phyloP scores from a whole-genome alignment of 2,113 vertebrate genomes.

The Junco hyemalis region DNA sequence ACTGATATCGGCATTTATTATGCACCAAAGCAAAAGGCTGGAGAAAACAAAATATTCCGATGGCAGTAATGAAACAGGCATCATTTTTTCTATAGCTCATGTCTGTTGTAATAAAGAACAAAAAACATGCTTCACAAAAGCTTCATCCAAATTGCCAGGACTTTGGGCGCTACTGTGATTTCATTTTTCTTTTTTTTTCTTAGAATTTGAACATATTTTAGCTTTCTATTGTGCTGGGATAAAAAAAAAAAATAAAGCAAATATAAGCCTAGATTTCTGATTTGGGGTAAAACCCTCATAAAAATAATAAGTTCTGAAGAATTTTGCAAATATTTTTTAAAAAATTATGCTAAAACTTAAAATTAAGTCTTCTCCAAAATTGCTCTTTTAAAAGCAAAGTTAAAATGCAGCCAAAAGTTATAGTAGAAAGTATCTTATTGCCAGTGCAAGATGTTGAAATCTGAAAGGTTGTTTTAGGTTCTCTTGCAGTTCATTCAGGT shows the following conservation, averaged over 20 bases:
- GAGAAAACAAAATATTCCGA: neutral
- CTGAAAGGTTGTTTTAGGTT: neutral
- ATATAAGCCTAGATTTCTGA: neutral
- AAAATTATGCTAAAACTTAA: neutral
- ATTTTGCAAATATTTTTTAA: neutral
- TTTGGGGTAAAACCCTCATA: neutral
- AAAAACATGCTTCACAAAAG: neutral
- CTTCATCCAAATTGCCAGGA: neutral
- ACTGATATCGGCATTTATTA: neutral
- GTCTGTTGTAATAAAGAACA: neutral
- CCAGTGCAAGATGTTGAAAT: neutral
- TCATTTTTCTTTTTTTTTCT: neutral
- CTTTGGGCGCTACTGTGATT: accelerated
- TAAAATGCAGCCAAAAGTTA: neutral
- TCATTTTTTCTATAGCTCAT: neutral
- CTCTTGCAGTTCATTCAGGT: neutral
- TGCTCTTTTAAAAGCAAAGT: neutral
- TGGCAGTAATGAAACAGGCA: neutral
- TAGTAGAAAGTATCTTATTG: neutral
- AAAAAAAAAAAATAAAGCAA: neutral
- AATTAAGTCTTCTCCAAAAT: neutral
- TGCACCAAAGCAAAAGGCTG: neutral
- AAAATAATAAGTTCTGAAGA: neutral
- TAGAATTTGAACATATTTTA: neutral
- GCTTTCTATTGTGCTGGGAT: neutral